A percentile compares a stretch with the other conserved stretches of the same genome.
These are phyloP conservation scores for Sebastes baramenuke DNA, from an alignment of 2,797 vertebrate species.

Conservation along the genomic window DNA sequence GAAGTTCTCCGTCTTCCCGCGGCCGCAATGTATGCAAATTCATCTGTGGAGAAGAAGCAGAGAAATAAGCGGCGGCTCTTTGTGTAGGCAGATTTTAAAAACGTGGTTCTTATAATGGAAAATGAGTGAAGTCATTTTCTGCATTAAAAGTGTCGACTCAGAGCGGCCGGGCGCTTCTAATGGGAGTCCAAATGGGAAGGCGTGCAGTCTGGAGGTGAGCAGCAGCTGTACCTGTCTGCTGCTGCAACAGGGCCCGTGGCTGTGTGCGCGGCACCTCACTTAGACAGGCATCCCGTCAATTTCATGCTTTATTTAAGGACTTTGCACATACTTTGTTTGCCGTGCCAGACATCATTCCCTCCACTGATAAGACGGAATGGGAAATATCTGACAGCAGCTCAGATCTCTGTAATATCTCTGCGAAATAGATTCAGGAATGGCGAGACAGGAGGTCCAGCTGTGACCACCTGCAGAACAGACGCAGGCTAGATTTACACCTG, in stretches of 20 bases:
- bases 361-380: slow-evolving; percentile 79
- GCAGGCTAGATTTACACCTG: slow-evolving; percentile 61
- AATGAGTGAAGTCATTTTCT: slow-evolving; percentile 74
- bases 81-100: slow-evolving; percentile 64
- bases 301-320: slow-evolving; percentile 83
- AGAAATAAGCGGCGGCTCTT: slow-evolving; percentile 55
- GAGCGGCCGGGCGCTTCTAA: slow-evolving; percentile 56
- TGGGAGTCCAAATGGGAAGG: slow-evolving; percentile 67
- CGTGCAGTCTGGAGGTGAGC: slow-evolving; percentile 68
- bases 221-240: slow-evolving; percentile 71
- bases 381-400: slow-evolving; percentile 77
- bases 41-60: slow-evolving; percentile 59
- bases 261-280: slow-evolving; percentile 46
- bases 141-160: slow-evolving; percentile 76
- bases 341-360: slow-evolving; percentile 79
- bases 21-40: slow-evolving; percentile 78
- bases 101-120: slow-evolving; percentile 59
- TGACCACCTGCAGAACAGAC: slow-evolving; percentile 70
- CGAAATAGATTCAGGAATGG: slow-evolving; percentile 76
- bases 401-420: slow-evolving; percentile 80
- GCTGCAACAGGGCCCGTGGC: slow-evolving; percentile 31
- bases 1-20: slow-evolving; percentile 49
- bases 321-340: slow-evolving; percentile 80
- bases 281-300: slow-evolving; percentile 75
- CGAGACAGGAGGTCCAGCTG: slow-evolving; percentile 74